Evolutionary conservation across 2,797 vertebrate species (phyloP), one percentile per base, ranked within the genome.

Genomic region (Tenualosa thibaudeaui): DNA sequence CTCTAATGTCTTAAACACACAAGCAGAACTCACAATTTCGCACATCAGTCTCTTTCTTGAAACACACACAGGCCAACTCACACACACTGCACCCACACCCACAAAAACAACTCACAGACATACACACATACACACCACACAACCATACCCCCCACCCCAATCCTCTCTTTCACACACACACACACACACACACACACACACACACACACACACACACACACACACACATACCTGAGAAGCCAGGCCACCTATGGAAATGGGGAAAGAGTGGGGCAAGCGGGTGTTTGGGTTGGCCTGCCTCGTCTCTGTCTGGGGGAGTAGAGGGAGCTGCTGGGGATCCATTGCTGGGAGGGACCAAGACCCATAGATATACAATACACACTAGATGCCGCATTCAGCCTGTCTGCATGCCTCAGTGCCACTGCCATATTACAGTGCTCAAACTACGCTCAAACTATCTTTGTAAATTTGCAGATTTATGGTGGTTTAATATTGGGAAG

Each of bases 251-350:
- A 82, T 83, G 87, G 26, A 85, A 87, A 86, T 8, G 84, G 81
- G 78, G 82, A 1, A 84, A 83, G 17, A 26, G 82, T 19, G 19
- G 17, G 49, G 40, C 85, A 8, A 58, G 56, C 54, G 62, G 84
- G 86, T 89, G 88, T 88, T 90, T 89, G 87, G 84, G 37, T 88
- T 89, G 89, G 89, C 89, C 81, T 83, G 86, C 81, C 31, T 10
- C 2, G 26, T 49, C 49, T 31, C 49, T 83, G 37, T 81, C 56
- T 53, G 75, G 84, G 75, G 84, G 85, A 86, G 82, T 60, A 83
- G 82, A 83, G 85, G 68, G 24, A 37, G 26, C 13, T 71, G 56
- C 71, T 65, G 84, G 81, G 81, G 87, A 84, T 88, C 26, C 22
- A 62, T 62, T 43, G 24, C 86, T 86, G 15, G 68, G 15, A 40